Evolutionary conservation across 2,888 invertebrate species (phyloP).

Genomic region (Trachelus iudaicus): DNA sequence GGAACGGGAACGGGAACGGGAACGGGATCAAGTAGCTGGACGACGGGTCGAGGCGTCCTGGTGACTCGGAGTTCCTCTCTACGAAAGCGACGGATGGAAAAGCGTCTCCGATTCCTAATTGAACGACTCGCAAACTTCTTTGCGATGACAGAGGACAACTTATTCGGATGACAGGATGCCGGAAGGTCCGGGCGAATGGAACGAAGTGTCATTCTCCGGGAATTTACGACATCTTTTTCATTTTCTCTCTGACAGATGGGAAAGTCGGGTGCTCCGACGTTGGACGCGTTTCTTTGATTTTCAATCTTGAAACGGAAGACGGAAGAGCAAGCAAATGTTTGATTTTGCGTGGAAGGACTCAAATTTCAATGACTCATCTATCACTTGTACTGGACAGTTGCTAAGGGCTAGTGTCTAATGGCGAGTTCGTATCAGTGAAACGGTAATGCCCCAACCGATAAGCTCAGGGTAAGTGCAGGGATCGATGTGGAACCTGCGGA

Average conservation of each 20-base stretch:
- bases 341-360: not conserved
- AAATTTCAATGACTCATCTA: not conserved
- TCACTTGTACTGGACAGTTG: not conserved
- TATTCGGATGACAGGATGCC: not conserved
- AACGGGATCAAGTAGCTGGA: slow-evolving; percentile 20
- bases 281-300: not conserved
- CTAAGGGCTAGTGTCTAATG: not conserved
- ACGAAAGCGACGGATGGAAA: not conserved
- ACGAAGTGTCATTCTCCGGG: not conserved
- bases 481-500: not conserved
- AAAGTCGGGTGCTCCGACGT: not conserved
- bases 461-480: not conserved
- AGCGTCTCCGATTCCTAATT: not conserved
- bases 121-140: not conserved
- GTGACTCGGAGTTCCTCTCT: not conserved
- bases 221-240: not conserved
- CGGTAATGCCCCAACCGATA: not conserved
- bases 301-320: not conserved
- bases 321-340: not conserved
- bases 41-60: not conserved
- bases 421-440: not conserved
- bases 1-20: slow-evolving; percentile 63
- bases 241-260: not conserved
- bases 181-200: not conserved
- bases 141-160: not conserved